Evolutionary conservation across 2,888 invertebrate species (phyloP), one percentile per base, ranked within the genome.

Genomic region (Bembecia ichneumoniformis): DNA sequence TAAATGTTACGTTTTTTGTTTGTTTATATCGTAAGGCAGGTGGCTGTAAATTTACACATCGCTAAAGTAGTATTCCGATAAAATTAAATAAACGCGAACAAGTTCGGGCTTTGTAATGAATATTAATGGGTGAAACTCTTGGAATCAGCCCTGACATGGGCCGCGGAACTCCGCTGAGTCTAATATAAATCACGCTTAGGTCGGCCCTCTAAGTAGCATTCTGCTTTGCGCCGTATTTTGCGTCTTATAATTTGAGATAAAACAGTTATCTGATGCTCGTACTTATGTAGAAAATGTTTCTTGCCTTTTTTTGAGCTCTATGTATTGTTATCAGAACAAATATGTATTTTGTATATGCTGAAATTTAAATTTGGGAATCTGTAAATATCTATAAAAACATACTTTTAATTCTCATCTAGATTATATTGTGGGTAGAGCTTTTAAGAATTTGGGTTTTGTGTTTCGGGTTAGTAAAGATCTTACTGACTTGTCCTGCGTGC

Each of bases 171-270:
- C 65, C 59, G 52, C 52, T 47, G 60, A 62, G 66, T 62, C 66
- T 64, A 66, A 69, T 68, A 81, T 80, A 82, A 82, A 82, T 82
- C 81, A 81, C 77, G 72, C 66, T 78, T 69, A 74, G 71, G 64
- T 56, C 62, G 63, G 59, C 58, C 28, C 57, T 58, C 58, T 57
- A 55, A 63, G 70, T 59, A 58, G 58, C 58, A 60, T 64, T 67
- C 67, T 66, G 58, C 65, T 74, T 70, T 62, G 59, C 57, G 55
- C 66, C 63, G 56, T 56, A 52, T 63, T 64, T 61, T 62, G 63
- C 62, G 59, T 57, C 48, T 44, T 44, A 40, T 40, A 40, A 40
- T 40, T 40, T 40, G 55, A 55, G 55, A 58, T 58, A 58, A 54
- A 54, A 51, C 51, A 59, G 51, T 28, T 28, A 28, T 28, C 28